Evolutionary conservation across 2,888 invertebrate species (phyloP), one percentile per base, ranked within the genome.

Genomic region (Rotaria macrura): DNA sequence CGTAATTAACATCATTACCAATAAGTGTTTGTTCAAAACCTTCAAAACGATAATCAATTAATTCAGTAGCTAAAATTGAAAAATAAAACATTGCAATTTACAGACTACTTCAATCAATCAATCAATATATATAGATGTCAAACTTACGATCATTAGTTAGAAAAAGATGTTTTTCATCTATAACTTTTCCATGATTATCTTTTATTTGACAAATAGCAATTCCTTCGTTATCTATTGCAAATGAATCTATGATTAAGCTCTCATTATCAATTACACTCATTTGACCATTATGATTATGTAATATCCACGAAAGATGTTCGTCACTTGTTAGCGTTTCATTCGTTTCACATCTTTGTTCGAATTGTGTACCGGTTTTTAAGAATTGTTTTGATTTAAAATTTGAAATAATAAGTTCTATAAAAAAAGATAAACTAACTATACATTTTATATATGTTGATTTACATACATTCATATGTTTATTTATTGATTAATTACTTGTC

Each of bases 201-300:
- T n/a, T 40, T 43, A 79, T n/a, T 79, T 79, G 79, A 79, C 79
- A 79, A 79, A 79, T 79, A 79, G 40, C 40, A 43, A 79, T 79
- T 10, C 79, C 79, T 79, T 79, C 79, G 3, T 79, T 10, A 40
- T 38, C 43, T 12, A 43, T 43, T 9, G 9, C 12, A 43, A 79
- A 40, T n/a, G 79, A 79, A 43, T 79, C 43, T 7, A 79, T 79
- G 5, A 79, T 7, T 79, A 79, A 40, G n/a, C 34, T 12, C 10
- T 40, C 25, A 25, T 25, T 9, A 40, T 79, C 14, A n/a, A 79
- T 43, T 4, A 14, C 9, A 43, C 43, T n/a, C 5, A 43, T 25
- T 79, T 25, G 9, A n/a, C 79, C 79, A 79, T 79, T 34, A n/a
- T 79, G n/a, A 43, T 43, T 2, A 40, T 79, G 12, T 14, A 79